Conservation (phyloP, 2,888 invertebrate species). For the Polyommatus icarus region DNA sequence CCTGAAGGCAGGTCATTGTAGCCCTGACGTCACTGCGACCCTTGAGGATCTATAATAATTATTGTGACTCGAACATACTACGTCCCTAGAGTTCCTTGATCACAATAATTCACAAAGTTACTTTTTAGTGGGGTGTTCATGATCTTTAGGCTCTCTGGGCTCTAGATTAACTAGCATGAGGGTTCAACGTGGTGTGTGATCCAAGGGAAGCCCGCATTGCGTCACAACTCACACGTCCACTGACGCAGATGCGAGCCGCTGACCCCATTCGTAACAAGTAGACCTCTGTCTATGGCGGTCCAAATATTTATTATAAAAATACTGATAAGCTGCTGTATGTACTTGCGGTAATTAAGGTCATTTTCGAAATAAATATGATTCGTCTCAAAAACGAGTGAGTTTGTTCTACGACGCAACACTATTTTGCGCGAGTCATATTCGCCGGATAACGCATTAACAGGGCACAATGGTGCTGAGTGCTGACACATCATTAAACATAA, state of each 20-base stretch:
- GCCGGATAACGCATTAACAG: not conserved
- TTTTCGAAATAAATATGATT: not conserved
- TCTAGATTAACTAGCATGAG: not conserved
- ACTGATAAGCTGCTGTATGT: too few relatives aligned
- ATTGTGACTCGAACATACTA: too few relatives aligned
- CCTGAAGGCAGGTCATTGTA: too few relatives aligned
- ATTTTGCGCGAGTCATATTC: not conserved
- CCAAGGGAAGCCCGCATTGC: conserved; percentile 6
- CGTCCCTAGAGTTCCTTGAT: not conserved
- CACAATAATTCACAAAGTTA: not conserved
- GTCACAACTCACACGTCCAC: not conserved
- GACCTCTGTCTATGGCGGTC: not conserved
- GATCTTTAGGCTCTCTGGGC: too few relatives aligned
- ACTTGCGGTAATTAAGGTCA: too few relatives aligned
- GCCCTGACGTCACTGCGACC: too few relatives aligned
- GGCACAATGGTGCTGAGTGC: not conserved
- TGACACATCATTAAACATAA: not conserved
- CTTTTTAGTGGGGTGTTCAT: not conserved
- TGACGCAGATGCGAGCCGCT: conserved; percentile 1
- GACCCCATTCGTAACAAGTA: not conserved
- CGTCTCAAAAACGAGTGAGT: not conserved
- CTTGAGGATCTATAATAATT: too few relatives aligned
- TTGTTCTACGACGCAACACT: not conserved
- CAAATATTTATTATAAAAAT: not conserved
- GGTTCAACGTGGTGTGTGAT: not conserved